These are phyloP conservation scores for Drosophila kikkawai DNA, from an alignment of 1,140 invertebrate species.

Conservation along the genomic window DNA sequence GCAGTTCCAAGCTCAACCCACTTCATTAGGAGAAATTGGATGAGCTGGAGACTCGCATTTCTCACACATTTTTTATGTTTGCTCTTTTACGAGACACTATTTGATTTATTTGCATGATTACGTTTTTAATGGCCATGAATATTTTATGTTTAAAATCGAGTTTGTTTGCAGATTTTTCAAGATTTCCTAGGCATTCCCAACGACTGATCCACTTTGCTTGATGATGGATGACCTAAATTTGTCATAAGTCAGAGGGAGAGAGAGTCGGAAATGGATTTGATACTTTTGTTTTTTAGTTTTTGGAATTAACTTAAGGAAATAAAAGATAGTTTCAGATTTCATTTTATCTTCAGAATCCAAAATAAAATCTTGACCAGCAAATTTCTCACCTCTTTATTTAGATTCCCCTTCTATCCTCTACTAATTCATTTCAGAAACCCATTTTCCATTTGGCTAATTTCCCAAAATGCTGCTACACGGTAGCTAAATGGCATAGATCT, in stretches of 20 bases:
- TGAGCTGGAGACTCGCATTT: constrained; percentile 41
- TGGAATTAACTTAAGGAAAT: background rate
- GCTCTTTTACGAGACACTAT: constrained; percentile 38
- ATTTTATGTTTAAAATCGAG: constrained; percentile 24
- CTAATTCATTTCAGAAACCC: constrained; percentile 8
- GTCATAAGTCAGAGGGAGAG: background rate
- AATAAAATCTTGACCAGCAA: background rate
- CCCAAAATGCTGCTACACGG: constrained; percentile 22
- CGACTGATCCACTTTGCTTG: background rate
- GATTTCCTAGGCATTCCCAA: constrained; percentile 6
- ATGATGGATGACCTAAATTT: constrained; percentile 1
- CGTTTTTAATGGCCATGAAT: constrained; percentile 47
- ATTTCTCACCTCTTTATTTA: background rate
- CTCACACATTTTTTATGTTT: constrained; percentile 47
- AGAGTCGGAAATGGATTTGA: constrained; percentile 9
- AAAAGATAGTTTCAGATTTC: background rate
- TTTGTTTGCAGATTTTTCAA: constrained; percentile 15
- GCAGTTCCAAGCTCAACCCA: constrained; percentile 17
- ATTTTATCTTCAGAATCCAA: background rate
- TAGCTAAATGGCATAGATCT: constrained; percentile 22
- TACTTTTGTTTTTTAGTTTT: background rate
- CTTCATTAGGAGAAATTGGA: constrained; percentile 50
- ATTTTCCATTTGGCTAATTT: constrained; percentile 40
- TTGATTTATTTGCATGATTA: constrained; percentile 43
- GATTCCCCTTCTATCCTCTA: no score